A percentile compares a stretch with the other conserved stretches of the same genome.
Conservation (phyloP, 37 sponge, comb jelly and placozoan genomes). For the Halisarca cf. caerulea region DNA sequence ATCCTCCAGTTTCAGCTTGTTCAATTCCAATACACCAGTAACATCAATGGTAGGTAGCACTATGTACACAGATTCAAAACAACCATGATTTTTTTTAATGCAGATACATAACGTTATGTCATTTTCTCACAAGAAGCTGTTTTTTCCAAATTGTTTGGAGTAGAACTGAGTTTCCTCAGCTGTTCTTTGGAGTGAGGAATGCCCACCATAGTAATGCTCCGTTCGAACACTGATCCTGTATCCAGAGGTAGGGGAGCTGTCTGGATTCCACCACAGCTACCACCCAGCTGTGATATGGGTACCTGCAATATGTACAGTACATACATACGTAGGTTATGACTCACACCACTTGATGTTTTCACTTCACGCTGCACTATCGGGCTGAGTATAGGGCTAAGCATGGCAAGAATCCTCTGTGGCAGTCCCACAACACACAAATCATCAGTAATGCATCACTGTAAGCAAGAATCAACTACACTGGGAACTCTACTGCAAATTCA, state of each 20-base stretch:
- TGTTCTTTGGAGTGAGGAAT: neutral
- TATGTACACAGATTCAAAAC: neutral
- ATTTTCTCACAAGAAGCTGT: constrained; percentile 11
- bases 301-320: too few species aligned
- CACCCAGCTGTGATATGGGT: neutral
- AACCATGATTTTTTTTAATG: too few species aligned
- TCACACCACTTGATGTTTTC: too few species aligned
- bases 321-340: too few species aligned
- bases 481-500: too few species aligned
- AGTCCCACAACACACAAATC: too few species aligned
- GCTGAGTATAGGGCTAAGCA: too few species aligned
- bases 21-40: neutral
- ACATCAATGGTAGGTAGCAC: constrained; percentile 10
- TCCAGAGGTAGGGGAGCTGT: neutral
- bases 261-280: neutral
- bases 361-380: too few species aligned
- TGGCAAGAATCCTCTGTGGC: too few species aligned
- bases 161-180: neutral
- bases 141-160: constrained; percentile 16
- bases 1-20: constrained; percentile 2
- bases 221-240: neutral
- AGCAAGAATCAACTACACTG: too few species aligned
- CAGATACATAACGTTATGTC: too few species aligned
- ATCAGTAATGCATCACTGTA: too few species aligned
- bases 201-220: neutral